Evolutionary conservation across 92 coral and sea anemone genomes (phyloP), one percentile per base, ranked within the genome.

Genomic region (Heteractis magnifica): DNA sequence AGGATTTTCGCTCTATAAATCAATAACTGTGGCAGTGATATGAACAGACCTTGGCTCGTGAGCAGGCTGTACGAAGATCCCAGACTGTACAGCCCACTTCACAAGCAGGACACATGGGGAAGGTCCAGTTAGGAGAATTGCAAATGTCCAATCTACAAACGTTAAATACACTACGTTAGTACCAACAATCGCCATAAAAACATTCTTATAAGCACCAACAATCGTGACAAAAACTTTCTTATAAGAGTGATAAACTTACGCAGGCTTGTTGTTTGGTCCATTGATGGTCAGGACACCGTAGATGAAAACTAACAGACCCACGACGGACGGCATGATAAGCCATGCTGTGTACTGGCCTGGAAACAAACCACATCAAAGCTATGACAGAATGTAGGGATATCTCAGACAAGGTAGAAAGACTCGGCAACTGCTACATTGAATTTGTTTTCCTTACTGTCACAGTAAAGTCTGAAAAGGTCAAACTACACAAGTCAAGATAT

Each of bases 271-370:
- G 71, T 87, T 86, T 1, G 76, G 68, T 68, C 93, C 90, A 18
- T 74, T 79, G 34, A 94, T 75, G 6, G 98, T 91, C 51, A 83
- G 56, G 71, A 88, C 84, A n/a, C 98, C 94, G 34, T 87, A 94
- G 4, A 94, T 82, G 73, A 94, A 94, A 12, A 94, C 98, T 11
- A 85, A 7, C 6, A 94, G 76, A 3, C 98, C 98, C 51, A 94
- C 73, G 20, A 94, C 77, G 21, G 98, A 94, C 1, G 98, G 98
- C 93, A 87, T 87, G 56, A 89, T 89, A 14, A 94, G 82, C 98
- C 98, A 94, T 10, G 98, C 98, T 1, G 98, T 94, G 90, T 94
- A 94, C 85, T 94, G 98, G 18, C 98, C 98, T 94, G 82, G 20
- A 73, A 26, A 53, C 13, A 48, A 79, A 23, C 50, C 19, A 15